Percentiles rank a stretch among this genome's conserved stretches.
These are phyloP conservation scores for Glyptemys insculpta DNA, from an alignment of 2,797 vertebrate genomes.

Conservation along the genomic window DNA sequence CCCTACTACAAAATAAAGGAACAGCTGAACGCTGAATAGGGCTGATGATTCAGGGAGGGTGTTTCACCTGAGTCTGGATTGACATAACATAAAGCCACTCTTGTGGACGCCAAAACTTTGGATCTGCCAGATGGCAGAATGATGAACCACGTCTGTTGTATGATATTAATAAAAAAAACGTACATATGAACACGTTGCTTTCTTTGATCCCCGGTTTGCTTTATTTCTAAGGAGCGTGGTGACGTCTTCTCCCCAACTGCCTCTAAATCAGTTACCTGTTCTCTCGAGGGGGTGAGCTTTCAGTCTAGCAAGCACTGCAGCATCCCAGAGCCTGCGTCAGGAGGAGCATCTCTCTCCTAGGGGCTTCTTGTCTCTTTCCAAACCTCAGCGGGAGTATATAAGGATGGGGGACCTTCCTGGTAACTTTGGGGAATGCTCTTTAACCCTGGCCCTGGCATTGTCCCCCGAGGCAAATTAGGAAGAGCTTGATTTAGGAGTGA, in stretches of 20 bases:
- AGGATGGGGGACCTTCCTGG: not conserved
- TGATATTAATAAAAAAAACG: not conserved
- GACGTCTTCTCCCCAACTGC: not conserved
- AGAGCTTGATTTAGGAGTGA: not conserved
- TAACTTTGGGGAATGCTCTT: not conserved
- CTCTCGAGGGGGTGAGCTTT: not conserved
- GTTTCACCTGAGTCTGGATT: conserved; percentile 32
- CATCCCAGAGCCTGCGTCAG: not conserved
- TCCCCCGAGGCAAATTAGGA: not conserved
- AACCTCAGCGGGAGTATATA: not conserved
- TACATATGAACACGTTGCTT: not conserved
- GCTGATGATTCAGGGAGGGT: not conserved
- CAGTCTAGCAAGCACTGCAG: not conserved
- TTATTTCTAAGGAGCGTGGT: not conserved
- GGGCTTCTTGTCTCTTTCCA: not conserved
- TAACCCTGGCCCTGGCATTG: conserved; percentile 22
- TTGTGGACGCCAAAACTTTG: conserved; percentile 54
- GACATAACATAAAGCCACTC: conserved; percentile 5
- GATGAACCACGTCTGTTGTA: conserved; percentile 53
- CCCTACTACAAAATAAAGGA: not conserved
- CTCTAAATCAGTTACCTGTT: not conserved
- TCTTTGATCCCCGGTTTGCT: not conserved
- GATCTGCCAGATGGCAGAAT: conserved; percentile 72
- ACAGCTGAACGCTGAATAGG: not conserved
- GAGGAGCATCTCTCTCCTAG: not conserved